These are phyloP conservation scores for Drosophila parthenogenetica DNA, from an alignment of 2,888 invertebrate genomes.

Conservation along the genomic window DNA sequence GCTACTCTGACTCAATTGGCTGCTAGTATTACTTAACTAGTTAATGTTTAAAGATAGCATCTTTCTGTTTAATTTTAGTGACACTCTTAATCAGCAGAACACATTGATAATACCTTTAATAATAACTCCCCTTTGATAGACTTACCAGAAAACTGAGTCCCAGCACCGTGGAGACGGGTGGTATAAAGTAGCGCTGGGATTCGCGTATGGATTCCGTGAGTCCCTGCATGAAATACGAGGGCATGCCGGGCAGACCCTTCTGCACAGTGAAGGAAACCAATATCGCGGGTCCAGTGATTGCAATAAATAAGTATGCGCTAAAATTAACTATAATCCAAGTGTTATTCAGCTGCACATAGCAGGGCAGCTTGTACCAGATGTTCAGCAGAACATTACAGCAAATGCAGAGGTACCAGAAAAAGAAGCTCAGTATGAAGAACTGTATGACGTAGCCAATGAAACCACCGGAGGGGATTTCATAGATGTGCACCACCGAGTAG, in stretches of 20 bases:
- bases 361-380: constrained; percentile 83
- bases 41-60: constrained; percentile 12
- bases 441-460: constrained; percentile 83
- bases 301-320: constrained; percentile 68
- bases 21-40: not conserved
- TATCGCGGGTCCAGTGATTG: constrained; percentile 77
- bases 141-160: constrained; percentile 76
- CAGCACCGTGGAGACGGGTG: constrained; percentile 82
- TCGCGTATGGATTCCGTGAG: constrained; percentile 83
- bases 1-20: constrained; percentile 6
- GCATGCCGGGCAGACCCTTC: constrained; percentile 84
- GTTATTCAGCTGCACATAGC: constrained; percentile 68
- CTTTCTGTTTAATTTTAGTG: not conserved
- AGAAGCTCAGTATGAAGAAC: constrained; percentile 83
- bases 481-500: constrained; percentile 82
- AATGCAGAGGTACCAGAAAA: constrained; percentile 83
- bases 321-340: constrained; percentile 69
- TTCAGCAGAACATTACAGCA: constrained; percentile 83
- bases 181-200: constrained; percentile 84
- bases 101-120: not conserved
- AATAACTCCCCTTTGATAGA: not conserved
- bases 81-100: no score
- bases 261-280: constrained; percentile 81
- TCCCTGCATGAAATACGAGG: constrained; percentile 84
- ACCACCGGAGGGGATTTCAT: constrained; percentile 70